Base-by-base conservation (phyloP, 2,113 vertebrate genomes). In the Brachionichthys hirsutus region DNA sequence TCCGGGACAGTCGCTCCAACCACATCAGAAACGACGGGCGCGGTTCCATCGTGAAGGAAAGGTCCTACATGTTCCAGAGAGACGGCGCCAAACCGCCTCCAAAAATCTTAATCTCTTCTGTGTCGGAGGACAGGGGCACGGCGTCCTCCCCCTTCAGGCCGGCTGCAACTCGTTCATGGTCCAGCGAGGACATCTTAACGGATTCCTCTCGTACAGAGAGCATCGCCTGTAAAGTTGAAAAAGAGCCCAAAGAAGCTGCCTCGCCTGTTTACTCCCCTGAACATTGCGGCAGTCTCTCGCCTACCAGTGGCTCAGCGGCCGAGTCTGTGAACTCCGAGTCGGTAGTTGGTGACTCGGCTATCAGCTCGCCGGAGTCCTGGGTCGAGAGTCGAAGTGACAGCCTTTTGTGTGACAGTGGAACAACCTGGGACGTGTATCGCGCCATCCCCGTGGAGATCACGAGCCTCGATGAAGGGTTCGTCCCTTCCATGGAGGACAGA, bases 101-200 rank as follows among this genome's bases (percentile, higher is more conserved):
- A 41, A 94, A 94, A 82, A 92, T 94, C 74, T 90, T 94, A 13
- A 88, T 94, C 61, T 90, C 87, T 13, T 92, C 93, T 16, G 66
- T 83, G 14, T 74, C 90, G 0, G 89, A 90, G 51, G 85, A 83
- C n/a, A 76, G 75, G 13, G 69, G 80, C 14, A 34, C 17, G 2
- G 14, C 47, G 22, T 49, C 81, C 0, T 73, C 80, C 3, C 48
- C 36, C 17, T 40, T 74, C 30, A 65, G 43, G 20, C 34, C 51
- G 0, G 40, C 69, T 1, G 56, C 80, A 18, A 56, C 82, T 54
- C 82, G 79, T 16, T 78, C 83, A 0, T 89, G 89, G 85, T 81
- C 67, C 11, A 88, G 70, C 6, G 86, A 90, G 40, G 85, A 85
- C 24, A 62, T 88, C 9, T 62, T 87, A 1, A 44, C 64, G 4